These are phyloP conservation scores for Morone saxatilis DNA, from an alignment of 2,113 vertebrate genomes.

Conservation along the genomic window DNA sequence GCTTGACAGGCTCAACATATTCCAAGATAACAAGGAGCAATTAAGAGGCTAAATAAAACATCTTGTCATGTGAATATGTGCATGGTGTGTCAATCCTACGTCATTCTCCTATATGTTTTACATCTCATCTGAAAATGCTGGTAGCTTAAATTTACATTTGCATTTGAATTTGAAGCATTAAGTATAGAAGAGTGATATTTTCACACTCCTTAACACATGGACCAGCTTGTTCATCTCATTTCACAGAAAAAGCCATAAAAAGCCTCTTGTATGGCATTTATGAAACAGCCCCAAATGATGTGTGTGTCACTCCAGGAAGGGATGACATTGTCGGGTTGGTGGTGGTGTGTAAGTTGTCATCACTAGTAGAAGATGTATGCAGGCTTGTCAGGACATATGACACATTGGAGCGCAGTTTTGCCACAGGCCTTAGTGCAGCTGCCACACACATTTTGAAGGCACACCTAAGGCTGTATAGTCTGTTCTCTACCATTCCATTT, in stretches of 20 bases:
- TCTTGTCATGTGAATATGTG: slow-evolving; percentile 5
- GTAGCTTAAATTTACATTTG: slow-evolving; percentile 31
- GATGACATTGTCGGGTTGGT: slow-evolving; percentile 36
- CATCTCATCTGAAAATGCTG: neutral
- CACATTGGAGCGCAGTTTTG: slow-evolving; percentile 53
- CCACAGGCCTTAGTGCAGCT: slow-evolving; percentile 54
- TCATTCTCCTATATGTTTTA: neutral
- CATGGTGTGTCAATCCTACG: slow-evolving; percentile 4
- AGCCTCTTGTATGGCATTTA: slow-evolving; percentile 1
- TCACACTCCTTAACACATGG: slow-evolving; percentile 24
- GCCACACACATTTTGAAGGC: slow-evolving; percentile 55
- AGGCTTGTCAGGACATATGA: slow-evolving; percentile 59
- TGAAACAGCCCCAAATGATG: slow-evolving; percentile 23
- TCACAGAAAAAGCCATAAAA: slow-evolving; percentile 16
- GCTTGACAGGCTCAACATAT: slow-evolving; percentile 23
- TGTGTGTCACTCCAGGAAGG: slow-evolving; percentile 22
- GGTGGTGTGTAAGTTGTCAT: slow-evolving; percentile 43
- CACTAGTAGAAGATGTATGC: slow-evolving; percentile 40
- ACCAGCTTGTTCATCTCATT: neutral
- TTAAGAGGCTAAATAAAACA: slow-evolving; percentile 41
- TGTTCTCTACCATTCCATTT: slow-evolving; percentile 15
- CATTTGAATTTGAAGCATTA: neutral
- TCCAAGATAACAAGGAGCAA: slow-evolving; percentile 26
- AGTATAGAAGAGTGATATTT: slow-evolving; percentile 12
- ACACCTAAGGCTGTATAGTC: slow-evolving; percentile 35